Conservation (phyloP, 2,113 vertebrate species). For the Nansenia antarctica region DNA sequence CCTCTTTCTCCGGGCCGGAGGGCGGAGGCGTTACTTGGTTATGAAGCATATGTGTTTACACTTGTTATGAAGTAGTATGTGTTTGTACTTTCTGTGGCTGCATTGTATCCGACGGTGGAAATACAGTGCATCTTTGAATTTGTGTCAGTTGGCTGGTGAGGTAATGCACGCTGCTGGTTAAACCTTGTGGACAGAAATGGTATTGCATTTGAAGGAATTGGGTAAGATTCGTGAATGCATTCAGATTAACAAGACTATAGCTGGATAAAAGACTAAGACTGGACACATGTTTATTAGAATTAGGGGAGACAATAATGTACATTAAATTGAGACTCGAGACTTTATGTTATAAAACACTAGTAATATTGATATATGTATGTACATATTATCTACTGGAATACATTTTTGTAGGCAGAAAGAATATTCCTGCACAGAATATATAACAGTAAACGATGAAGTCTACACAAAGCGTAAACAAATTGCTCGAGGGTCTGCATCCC, state of each 20-base stretch:
- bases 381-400: no score
- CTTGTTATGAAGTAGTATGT: background rate
- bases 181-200: background rate
- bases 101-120: background rate
- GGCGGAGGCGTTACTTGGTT: background rate
- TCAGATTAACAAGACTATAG: background rate
- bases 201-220: background rate
- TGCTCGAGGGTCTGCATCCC: no score
- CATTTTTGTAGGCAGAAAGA: no score
- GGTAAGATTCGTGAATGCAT: background rate
- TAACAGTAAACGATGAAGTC: no score
- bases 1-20: background rate
- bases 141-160: background rate
- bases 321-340: no score
- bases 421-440: no score
- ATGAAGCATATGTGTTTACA: background rate
- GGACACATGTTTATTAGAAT: no score
- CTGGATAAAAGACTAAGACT: no score
- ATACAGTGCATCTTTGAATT: background rate
- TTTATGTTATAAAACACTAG: no score
- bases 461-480: no score
- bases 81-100: background rate
- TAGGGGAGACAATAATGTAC: no score
- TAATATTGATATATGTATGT: no score
- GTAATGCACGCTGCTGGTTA: background rate